phyloP scores from a whole-genome alignment of 2,113 vertebrate genomes.

The Prolemur simus region DNA sequence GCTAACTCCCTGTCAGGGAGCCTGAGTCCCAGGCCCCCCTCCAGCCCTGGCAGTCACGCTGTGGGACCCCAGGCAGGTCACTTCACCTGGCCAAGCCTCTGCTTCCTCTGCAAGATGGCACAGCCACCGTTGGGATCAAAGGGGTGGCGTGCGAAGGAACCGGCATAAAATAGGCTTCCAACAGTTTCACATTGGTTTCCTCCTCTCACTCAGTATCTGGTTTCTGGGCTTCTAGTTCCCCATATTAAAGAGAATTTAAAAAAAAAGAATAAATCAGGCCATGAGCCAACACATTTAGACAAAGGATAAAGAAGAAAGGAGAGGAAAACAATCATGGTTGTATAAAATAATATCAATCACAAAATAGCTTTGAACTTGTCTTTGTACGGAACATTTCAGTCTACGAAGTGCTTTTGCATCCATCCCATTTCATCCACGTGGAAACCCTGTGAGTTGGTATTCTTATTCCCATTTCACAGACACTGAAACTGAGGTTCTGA shows the following conservation, averaged over 20 bases:
- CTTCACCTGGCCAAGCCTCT: not conserved
- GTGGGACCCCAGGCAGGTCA: not conserved
- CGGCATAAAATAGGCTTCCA: not conserved
- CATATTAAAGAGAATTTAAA: not conserved
- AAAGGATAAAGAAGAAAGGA: not conserved
- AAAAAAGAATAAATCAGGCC: not conserved
- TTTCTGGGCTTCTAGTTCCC: not conserved
- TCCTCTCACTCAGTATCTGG: not conserved
- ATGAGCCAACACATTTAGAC: not conserved
- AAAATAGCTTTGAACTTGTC: not conserved
- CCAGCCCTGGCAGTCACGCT: not conserved
- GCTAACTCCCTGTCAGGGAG: not conserved
- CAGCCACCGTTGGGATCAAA: not conserved
- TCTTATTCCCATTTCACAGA: not conserved
- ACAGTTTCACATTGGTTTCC: rapidly evolving
- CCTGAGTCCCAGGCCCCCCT: not conserved
- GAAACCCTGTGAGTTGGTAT: not conserved
- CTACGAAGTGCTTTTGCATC: not conserved
- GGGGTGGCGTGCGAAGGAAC: rapidly evolving
- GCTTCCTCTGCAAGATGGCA: not conserved
- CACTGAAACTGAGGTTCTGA: not conserved
- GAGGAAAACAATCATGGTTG: not conserved
- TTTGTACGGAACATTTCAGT: not conserved
- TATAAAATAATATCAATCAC: not conserved
- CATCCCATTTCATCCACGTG: not conserved